Evolutionary conservation across 2,797 vertebrate genomes (phyloP).

Genomic region (Mus caroli): DNA sequence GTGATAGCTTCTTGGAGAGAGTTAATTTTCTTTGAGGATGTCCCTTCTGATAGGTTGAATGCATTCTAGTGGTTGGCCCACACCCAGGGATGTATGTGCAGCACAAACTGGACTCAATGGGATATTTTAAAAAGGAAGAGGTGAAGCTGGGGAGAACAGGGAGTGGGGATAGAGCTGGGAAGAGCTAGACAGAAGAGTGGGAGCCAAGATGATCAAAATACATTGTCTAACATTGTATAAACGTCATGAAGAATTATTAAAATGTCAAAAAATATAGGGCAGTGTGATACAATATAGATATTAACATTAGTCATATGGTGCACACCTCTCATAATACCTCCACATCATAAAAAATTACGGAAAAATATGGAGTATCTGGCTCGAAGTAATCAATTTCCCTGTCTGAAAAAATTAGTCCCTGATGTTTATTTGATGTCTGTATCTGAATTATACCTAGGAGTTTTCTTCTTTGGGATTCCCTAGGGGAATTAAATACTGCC

Average conservation of each 20-base stretch:
- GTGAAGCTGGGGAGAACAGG: not conserved
- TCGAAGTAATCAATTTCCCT: slow-evolving; percentile 43
- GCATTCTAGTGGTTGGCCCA: not conserved
- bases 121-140: not conserved
- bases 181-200: not conserved
- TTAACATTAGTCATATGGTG: not conserved
- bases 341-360: slow-evolving; percentile 32
- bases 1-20: not conserved
- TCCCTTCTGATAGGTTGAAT: not conserved
- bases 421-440: slow-evolving; percentile 70
- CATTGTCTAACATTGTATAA: not conserved
- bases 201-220: not conserved
- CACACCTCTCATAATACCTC: slow-evolving; percentile 18
- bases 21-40: not conserved
- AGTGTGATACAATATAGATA: not conserved
- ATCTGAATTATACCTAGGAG: slow-evolving; percentile 42
- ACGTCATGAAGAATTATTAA: not conserved
- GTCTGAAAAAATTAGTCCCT: slow-evolving; percentile 65
- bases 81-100: not conserved
- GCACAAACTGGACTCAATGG: not conserved
- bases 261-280: not conserved
- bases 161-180: not conserved
- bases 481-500: slow-evolving; percentile 73
- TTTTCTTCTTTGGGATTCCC: slow-evolving; percentile 63
- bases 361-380: slow-evolving; percentile 19